phyloP scores from a whole-genome alignment of 2,113 vertebrate genomes.

The Istiophorus platypterus region DNA sequence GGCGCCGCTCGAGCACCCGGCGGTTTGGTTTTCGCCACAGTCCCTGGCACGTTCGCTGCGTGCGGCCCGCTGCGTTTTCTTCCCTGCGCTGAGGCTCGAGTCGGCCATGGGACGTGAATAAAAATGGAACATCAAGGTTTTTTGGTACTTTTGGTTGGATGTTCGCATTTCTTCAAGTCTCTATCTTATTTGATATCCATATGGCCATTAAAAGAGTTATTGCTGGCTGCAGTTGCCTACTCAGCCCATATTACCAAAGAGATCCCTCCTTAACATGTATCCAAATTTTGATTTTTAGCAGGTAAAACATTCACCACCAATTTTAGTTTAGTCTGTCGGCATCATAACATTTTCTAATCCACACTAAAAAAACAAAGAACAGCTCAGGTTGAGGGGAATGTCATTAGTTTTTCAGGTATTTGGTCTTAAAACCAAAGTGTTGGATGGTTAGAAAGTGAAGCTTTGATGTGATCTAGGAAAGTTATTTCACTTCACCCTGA shows the following conservation, averaged over 20 bases:
- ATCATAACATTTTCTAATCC: not conserved
- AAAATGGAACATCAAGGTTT: constrained; percentile 20
- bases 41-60: constrained; percentile 18
- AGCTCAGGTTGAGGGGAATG: not conserved
- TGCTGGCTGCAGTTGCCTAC: no score
- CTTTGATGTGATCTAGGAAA: not conserved
- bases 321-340: no score
- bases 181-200: not conserved
- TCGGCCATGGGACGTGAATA: not conserved
- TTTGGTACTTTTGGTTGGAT: not conserved
- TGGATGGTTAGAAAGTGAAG: not conserved
- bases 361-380: not conserved
- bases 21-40: constrained; percentile 37
- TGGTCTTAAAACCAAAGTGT: not conserved
- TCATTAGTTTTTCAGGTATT: not conserved
- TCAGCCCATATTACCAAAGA: no score
- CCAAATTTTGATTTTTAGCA: no score
- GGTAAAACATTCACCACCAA: no score
- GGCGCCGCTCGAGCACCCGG: constrained; percentile 6
- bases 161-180: not conserved
- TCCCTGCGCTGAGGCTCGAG: constrained; percentile 2
- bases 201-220: not conserved
- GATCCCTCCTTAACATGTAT: no score
- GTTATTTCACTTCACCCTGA: no score
- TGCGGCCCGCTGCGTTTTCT: constrained; percentile 7